Percentiles rank a stretch among this genome's conserved stretches.
Evolutionary conservation across 2,797 vertebrate genomes (phyloP).

Genomic region (Malurus leucopterus): DNA sequence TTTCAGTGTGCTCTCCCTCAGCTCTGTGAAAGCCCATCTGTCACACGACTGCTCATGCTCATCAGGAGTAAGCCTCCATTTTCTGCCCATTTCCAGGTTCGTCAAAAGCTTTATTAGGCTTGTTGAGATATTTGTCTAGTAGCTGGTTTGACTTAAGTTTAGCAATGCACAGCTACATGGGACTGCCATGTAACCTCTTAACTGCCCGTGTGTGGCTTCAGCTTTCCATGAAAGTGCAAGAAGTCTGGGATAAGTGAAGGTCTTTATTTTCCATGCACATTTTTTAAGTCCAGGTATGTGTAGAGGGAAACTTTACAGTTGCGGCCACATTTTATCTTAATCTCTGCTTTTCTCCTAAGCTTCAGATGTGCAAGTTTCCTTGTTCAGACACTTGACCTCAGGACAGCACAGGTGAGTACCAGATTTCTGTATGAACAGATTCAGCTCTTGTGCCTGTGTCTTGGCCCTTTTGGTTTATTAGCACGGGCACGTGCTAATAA

Average conservation of each 20-base stretch:
- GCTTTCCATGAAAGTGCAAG: not conserved
- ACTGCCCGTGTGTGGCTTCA: accelerated
- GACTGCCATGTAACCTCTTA: not conserved
- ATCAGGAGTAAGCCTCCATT: not conserved
- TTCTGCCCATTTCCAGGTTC: not conserved
- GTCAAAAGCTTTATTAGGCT: not conserved
- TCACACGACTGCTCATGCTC: not conserved
- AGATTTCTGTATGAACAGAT: not conserved
- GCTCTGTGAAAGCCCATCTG: not conserved
- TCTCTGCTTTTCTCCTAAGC: not conserved
- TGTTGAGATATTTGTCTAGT: not conserved
- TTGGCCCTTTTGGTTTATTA: not conserved
- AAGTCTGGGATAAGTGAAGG: not conserved
- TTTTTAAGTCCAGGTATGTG: not conserved
- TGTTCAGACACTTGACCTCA: not conserved
- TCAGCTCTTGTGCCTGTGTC: not conserved
- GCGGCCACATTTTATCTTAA: not conserved
- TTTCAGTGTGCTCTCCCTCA: not conserved
- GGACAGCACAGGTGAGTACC: not conserved
- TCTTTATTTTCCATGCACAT: not conserved
- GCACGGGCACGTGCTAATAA: not conserved
- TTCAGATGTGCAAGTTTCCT: not conserved
- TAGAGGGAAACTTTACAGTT: not conserved
- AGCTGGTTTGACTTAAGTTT: not conserved
- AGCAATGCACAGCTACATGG: not conserved